phyloP scores from a whole-genome alignment of 92 coral and sea anemone genomes.

The Epizoanthus stellaris region DNA sequence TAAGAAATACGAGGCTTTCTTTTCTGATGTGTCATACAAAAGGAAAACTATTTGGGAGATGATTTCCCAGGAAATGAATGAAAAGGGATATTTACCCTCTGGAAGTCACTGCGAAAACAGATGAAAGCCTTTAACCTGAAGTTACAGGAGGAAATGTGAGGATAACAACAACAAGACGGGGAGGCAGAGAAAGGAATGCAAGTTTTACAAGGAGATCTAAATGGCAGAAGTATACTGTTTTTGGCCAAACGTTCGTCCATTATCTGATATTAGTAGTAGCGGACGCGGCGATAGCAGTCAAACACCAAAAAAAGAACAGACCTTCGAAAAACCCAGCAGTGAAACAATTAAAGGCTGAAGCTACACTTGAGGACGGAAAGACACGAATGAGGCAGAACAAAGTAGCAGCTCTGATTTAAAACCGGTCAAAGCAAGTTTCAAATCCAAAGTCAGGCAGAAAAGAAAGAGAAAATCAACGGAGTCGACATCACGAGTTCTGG shows the following conservation, averaged over 20 bases:
- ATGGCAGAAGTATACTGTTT: slow-evolving; percentile 38
- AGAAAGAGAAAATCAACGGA: slow-evolving; percentile 45
- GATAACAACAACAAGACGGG: slow-evolving; percentile 47
- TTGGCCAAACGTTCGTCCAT: slow-evolving; percentile 31
- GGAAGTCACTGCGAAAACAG: slow-evolving; percentile 37
- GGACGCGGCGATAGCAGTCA: slow-evolving; percentile 38
- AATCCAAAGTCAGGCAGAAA: no score
- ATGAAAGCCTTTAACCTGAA: slow-evolving; percentile 32
- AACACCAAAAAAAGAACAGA: neutral
- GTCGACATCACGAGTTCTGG: slow-evolving; percentile 40
- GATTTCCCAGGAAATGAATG: slow-evolving; percentile 21
- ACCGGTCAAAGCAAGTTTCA: slow-evolving; percentile 34
- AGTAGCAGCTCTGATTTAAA: slow-evolving; percentile 32
- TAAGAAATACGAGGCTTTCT: slow-evolving; percentile 27
- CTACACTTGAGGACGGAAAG: slow-evolving; percentile 23
- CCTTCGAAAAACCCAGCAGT: no score
- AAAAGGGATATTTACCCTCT: slow-evolving; percentile 22
- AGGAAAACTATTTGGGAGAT: slow-evolving; percentile 37
- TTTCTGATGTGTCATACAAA: slow-evolving; percentile 41
- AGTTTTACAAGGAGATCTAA: slow-evolving; percentile 24
- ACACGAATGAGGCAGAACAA: slow-evolving; percentile 21
- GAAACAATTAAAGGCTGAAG: neutral
- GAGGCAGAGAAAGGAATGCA: slow-evolving; percentile 31
- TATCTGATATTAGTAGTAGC: slow-evolving; percentile 17
- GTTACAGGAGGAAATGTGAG: slow-evolving; percentile 25